Percentiles rank a stretch among this genome's conserved stretches.
Conservation (phyloP, 2,888 invertebrate species). For the Phengaris arion region DNA sequence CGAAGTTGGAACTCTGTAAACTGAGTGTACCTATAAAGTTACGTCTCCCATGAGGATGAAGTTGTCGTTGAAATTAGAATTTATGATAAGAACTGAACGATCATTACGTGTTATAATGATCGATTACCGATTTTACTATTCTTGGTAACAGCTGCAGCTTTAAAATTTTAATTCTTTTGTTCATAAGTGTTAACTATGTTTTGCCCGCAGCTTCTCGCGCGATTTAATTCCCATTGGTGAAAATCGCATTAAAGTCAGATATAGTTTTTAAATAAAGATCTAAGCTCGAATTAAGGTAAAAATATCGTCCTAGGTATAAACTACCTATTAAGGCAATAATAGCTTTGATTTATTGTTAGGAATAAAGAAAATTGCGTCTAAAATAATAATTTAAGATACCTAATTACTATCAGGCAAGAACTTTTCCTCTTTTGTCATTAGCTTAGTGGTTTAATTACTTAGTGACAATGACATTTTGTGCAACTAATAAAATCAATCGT, state of each 20-base stretch:
- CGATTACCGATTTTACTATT: slow-evolving; percentile 6
- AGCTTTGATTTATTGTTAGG: neutral
- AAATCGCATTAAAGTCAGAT: neutral
- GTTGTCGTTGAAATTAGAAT: neutral
- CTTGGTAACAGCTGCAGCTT: neutral
- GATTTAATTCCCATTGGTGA: neutral
- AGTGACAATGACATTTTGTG: neutral
- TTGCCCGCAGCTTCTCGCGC: no score
- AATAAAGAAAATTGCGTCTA: slow-evolving; percentile 2
- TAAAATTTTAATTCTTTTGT: neutral
- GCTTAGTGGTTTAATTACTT: neutral
- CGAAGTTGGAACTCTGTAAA: no score
- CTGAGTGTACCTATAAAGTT: no score
- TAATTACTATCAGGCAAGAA: neutral
- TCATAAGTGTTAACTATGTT: neutral
- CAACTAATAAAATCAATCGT: neutral
- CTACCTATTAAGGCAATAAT: neutral
- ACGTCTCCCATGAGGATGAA: no score
- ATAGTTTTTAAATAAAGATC: neutral
- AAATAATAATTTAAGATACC: neutral
- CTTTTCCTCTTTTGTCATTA: neutral
- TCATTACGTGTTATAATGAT: neutral
- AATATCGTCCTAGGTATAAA: neutral
- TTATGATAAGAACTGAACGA: neutral
- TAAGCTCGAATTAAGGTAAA: neutral